Evolutionary conservation across 2,888 invertebrate genomes (phyloP).

Genomic region (Sinhomidia bicolor): DNA sequence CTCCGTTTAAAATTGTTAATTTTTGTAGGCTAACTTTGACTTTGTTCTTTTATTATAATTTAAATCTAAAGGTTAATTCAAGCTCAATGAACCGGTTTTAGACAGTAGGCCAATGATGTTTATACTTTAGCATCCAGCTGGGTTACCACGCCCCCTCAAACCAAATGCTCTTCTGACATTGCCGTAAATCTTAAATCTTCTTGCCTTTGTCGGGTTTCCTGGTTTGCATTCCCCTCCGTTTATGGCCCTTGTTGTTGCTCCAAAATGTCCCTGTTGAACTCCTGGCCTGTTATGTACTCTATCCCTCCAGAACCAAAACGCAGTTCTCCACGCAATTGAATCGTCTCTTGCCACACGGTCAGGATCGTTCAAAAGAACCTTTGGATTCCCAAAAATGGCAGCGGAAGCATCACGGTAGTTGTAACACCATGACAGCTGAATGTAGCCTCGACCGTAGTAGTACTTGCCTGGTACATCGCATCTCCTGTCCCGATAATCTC

Average conservation of each 20-base stretch:
- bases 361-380: conserved; percentile 68
- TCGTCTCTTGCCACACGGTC: conserved; percentile 74
- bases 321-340: conserved; percentile 63
- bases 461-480: conserved; percentile 57
- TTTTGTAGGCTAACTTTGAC: too few relatives aligned
- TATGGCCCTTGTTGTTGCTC: conserved; percentile 70
- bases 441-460: conserved; percentile 74
- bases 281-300: conserved; percentile 53
- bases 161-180: conserved; percentile 10
- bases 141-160: not conserved
- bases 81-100: too few relatives aligned
- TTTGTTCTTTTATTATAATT: too few relatives aligned
- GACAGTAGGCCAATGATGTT: too few relatives aligned
- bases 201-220: not conserved
- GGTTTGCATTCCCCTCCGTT: conserved; percentile 64
- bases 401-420: conserved; percentile 67
- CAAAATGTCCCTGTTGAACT: conserved; percentile 69
- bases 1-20: too few relatives aligned
- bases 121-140: conserved; percentile 12
- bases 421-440: conserved; percentile 78
- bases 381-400: conserved; percentile 68
- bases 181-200: not conserved
- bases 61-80: too few relatives aligned
- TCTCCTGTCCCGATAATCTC: conserved; percentile 53
- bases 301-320: conserved; percentile 74